A percentile compares a stretch with the other conserved stretches of the same genome.
Evolutionary conservation across 1,140 invertebrate species (phyloP).

Genomic region (Rhynchophorus ferrugineus): DNA sequence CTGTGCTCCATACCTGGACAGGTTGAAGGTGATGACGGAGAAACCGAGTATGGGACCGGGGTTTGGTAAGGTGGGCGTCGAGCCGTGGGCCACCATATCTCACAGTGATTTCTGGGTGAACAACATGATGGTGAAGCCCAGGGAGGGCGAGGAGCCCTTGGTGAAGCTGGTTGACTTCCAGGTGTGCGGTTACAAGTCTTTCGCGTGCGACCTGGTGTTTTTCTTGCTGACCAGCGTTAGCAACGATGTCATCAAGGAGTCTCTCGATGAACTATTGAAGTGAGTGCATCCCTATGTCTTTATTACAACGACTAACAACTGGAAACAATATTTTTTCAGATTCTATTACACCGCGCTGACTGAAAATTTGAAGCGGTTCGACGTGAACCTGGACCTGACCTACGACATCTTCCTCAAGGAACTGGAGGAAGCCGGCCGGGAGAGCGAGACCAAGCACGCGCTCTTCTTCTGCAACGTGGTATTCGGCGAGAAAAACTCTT

Average conservation of each 20-base stretch:
- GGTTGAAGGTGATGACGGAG: too few species aligned
- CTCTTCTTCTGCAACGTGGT: not conserved
- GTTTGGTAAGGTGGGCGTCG: constrained; percentile 6
- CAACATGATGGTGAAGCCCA: constrained; percentile 44
- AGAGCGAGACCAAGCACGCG: not conserved
- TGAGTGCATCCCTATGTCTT: constrained; percentile 21
- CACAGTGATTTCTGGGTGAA: constrained; percentile 56
- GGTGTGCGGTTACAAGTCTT: constrained; percentile 45
- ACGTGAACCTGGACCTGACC: not conserved
- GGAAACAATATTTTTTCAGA: not conserved
- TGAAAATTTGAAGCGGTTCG: not conserved
- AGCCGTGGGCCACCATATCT: constrained; percentile 44
- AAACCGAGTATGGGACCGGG: constrained; percentile 16
- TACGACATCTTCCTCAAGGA: not conserved
- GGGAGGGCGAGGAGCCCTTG: constrained; percentile 34
- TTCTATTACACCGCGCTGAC: not conserved
- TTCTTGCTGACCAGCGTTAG: constrained; percentile 47
- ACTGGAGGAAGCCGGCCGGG: not conserved
- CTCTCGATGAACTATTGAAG: constrained; percentile 43
- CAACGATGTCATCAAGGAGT: constrained; percentile 35
- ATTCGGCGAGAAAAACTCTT: not conserved
- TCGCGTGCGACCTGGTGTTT: constrained; percentile 48
- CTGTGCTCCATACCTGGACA: not conserved
- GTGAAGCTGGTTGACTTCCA: constrained; percentile 56
- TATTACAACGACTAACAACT: too few species aligned